These are phyloP conservation scores for Notarius quadriscutis DNA, from an alignment of 2,113 vertebrate species.

Conservation along the genomic window DNA sequence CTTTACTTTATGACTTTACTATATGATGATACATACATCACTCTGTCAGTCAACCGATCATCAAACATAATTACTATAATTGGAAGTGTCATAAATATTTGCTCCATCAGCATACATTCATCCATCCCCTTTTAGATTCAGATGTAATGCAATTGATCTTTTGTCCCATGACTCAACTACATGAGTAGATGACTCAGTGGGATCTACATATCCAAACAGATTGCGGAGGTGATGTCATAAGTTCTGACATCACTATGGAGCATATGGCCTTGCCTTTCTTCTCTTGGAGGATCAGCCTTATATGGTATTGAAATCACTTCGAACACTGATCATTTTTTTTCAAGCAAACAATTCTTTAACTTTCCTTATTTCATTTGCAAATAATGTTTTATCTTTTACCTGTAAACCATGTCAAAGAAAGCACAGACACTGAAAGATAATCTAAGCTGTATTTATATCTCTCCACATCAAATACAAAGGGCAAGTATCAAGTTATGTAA, in stretches of 20 bases:
- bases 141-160: slow-evolving; percentile 36
- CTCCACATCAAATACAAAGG: not conserved
- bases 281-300: not conserved
- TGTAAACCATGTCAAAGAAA: not conserved
- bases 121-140: slow-evolving; percentile 8
- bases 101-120: slow-evolving; percentile 6
- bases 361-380: slow-evolving; percentile 9
- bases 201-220: slow-evolving; percentile 26
- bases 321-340: not conserved
- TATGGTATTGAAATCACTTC: slow-evolving; percentile 1
- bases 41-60: not conserved
- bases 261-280: slow-evolving; percentile 23
- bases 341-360: not conserved
- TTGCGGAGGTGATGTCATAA: slow-evolving; percentile 38
- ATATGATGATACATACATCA: not conserved
- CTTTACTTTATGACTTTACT: not conserved
- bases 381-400: not conserved
- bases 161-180: slow-evolving; percentile 29
- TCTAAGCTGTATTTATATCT: slow-evolving; percentile 9
- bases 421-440: not conserved
- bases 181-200: slow-evolving; percentile 23
- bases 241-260: slow-evolving; percentile 30
- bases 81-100: not conserved
- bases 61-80: not conserved
- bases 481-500: not conserved